Percentiles rank a stretch among this genome's conserved stretches.
phyloP scores from a whole-genome alignment of 1,140 invertebrate genomes.

The Temnothorax nylanderi region DNA sequence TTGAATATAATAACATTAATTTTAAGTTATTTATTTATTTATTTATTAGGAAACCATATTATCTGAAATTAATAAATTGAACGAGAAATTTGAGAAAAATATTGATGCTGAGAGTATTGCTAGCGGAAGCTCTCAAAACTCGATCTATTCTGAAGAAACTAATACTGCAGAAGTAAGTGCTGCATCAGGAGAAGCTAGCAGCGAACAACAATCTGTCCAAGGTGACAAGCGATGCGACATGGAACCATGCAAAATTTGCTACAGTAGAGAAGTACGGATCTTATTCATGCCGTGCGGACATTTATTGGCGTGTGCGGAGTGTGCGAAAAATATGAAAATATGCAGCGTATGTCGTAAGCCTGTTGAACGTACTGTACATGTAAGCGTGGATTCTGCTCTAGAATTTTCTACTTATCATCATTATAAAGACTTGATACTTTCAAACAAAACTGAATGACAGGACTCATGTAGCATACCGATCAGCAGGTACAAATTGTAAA shows the following conservation, averaged over 20 bases:
- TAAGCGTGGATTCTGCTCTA: constrained; percentile 82
- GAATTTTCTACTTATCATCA: constrained; percentile 46
- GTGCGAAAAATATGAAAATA: constrained; percentile 91
- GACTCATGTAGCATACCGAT: too few relatives aligned
- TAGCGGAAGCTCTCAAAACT: constrained; percentile 71
- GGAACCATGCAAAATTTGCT: constrained; percentile 91
- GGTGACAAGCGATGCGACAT: constrained; percentile 80
- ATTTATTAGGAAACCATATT: constrained; percentile 81
- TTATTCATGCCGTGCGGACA: constrained; percentile 96
- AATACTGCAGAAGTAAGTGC: not conserved
- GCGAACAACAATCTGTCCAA: constrained; percentile 39
- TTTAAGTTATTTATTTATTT: not conserved
- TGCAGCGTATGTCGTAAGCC: constrained; percentile 93
- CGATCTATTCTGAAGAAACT: not conserved
- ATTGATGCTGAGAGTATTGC: constrained; percentile 68
- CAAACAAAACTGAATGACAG: too few relatives aligned
- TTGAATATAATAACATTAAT: not conserved
- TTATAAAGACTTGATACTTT: too few relatives aligned
- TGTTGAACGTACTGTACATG: constrained; percentile 91
- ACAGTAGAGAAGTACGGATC: constrained; percentile 92
- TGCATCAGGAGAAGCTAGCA: not conserved
- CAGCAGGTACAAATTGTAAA: too few relatives aligned
- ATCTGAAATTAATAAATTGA: constrained; percentile 53
- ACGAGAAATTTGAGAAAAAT: constrained; percentile 39
- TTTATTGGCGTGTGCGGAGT: constrained; percentile 94